Conservation (phyloP, 2,113 vertebrate genomes). For the Strix uralensis region DNA sequence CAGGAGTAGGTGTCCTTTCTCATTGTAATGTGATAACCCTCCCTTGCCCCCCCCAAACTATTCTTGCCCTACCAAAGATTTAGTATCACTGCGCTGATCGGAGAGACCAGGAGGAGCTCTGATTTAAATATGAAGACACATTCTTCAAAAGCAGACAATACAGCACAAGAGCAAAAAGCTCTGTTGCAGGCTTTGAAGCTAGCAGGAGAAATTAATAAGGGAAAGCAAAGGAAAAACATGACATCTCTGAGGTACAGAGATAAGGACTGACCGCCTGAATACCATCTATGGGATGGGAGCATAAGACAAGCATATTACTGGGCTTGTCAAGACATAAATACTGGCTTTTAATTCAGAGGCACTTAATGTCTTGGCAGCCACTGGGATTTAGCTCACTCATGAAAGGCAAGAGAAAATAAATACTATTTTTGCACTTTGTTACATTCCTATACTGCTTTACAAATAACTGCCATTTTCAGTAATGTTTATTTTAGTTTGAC, state of each 20-base stretch:
- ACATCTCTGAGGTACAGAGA: neutral
- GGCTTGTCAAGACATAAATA: neutral
- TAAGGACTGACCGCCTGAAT: neutral
- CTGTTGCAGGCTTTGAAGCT: neutral
- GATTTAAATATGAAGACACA: neutral
- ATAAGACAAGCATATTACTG: neutral
- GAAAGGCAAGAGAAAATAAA: neutral
- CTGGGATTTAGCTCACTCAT: neutral
- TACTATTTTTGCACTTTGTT: neutral
- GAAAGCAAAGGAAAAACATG: neutral
- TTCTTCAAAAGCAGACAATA: neutral
- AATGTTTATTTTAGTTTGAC: neutral
- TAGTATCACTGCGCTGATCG: neutral
- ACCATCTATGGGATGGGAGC: accelerated
- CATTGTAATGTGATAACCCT: neutral
- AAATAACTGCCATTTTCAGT: neutral
- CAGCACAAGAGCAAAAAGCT: neutral
- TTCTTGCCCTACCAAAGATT: neutral
- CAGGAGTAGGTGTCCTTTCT: neutral
- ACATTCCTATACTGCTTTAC: neutral
- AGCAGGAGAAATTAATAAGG: neutral
- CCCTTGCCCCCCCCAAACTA: accelerated
- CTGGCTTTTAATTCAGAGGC: neutral
- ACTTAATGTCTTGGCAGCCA: neutral
- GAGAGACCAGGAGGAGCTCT: neutral